A percentile compares a stretch with the other conserved stretches of the same genome.
These are phyloP conservation scores for Sebastolobus alascanus DNA, from an alignment of 2,797 vertebrate genomes.

Conservation along the genomic window DNA sequence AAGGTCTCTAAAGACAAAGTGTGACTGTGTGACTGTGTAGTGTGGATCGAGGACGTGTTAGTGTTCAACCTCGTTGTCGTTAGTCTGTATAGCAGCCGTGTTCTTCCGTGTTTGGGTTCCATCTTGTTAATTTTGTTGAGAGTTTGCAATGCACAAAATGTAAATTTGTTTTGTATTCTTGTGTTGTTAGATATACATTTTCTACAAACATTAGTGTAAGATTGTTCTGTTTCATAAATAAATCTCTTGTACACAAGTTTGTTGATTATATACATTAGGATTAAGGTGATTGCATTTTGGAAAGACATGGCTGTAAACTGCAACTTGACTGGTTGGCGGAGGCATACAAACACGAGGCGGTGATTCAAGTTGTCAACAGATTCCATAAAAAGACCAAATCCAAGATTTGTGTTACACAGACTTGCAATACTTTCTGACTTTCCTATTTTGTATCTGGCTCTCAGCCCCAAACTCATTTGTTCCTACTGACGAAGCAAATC, in stretches of 20 bases:
- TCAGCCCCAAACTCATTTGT: background rate
- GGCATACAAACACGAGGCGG: rapidly evolving
- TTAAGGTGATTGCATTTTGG: rapidly evolving
- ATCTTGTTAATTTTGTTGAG: slow-evolving; percentile 66
- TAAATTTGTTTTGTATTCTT: slow-evolving; percentile 77
- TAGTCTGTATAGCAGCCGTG: slow-evolving; percentile 60
- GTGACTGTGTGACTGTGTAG: slow-evolving; percentile 60
- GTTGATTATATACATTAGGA: slow-evolving; percentile 31
- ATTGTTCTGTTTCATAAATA: slow-evolving; percentile 82
- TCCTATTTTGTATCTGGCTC: background rate
- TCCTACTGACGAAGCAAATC: background rate
- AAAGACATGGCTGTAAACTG: too few relatives aligned
- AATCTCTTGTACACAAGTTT: slow-evolving; percentile 73
- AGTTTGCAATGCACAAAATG: slow-evolving; percentile 83
- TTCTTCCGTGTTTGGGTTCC: slow-evolving; percentile 63
- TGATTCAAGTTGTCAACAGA: background rate
- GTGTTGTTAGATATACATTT: slow-evolving; percentile 79
- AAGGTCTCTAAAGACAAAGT: slow-evolving; percentile 43
- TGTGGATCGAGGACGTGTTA: slow-evolving; percentile 53
- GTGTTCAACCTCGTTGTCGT: slow-evolving; percentile 50
- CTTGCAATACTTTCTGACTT: background rate
- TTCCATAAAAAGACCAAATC: background rate
- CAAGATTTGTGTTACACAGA: background rate
- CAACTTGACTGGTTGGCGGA: too few relatives aligned
- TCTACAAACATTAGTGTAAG: slow-evolving; percentile 74